Evolutionary conservation across 2,797 vertebrate species (phyloP).

Genomic region (Cebuella pygmaea): DNA sequence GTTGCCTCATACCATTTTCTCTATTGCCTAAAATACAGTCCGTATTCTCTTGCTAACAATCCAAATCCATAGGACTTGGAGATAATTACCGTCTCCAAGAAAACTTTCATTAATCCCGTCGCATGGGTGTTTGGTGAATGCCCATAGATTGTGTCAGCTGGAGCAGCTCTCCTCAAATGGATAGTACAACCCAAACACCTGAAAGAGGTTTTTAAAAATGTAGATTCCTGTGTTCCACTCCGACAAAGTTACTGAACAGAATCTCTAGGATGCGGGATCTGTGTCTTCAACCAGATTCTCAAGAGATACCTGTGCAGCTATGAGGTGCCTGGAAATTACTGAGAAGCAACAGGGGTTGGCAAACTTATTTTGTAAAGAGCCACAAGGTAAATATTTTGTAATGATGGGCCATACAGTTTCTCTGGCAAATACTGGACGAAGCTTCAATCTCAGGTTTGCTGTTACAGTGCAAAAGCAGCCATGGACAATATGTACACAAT

Average conservation of each 20-base stretch:
- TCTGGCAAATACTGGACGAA: not conserved
- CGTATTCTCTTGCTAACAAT: not conserved
- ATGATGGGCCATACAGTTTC: not conserved
- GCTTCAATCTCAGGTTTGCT: not conserved
- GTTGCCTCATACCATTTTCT: not conserved
- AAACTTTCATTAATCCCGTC: not conserved
- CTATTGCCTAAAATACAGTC: not conserved
- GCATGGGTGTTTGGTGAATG: not conserved
- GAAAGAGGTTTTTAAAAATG: not conserved
- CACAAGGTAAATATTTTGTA: not conserved
- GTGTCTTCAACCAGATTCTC: not conserved
- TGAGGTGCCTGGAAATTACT: not conserved
- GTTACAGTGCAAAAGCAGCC: not conserved
- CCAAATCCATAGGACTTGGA: not conserved
- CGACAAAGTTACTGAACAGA: not conserved
- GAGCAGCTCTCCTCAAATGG: not conserved
- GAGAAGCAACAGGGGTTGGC: not conserved
- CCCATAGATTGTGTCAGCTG: not conserved
- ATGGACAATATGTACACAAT: not conserved
- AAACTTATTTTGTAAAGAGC: not conserved
- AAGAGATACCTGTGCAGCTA: not conserved
- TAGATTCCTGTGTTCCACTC: not conserved
- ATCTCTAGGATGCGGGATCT: not conserved
- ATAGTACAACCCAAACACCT: not conserved
- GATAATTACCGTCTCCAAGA: not conserved